Base-by-base conservation (phyloP, 2,888 invertebrate species). In the Acrobasis suavella region DNA sequence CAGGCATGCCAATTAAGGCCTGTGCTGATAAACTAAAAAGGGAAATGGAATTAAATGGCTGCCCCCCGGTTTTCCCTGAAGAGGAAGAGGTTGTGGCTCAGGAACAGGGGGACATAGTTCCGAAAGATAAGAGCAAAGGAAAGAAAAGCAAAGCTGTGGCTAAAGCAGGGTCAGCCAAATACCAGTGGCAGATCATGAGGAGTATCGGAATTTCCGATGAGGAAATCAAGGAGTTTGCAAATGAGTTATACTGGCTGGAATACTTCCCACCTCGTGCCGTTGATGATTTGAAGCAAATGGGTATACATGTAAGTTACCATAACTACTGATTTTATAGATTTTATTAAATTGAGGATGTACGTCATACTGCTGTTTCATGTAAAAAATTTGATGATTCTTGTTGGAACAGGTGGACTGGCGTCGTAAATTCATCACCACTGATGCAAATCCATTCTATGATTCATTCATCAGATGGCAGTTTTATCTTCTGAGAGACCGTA, bases 1-100 rank as follows among this genome's bases (percentile, higher is more conserved):
- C 99, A 22, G 99, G 99, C 55, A 99, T 99, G 99, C 99, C 99
- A 0, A 99, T 99, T 66, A 99, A 99, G 89, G 99, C 99, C 0
- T 99, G 99, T 92, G 97, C 99, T 14, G 99, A 99, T 86, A 99
- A 99, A 85, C 87, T 99, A 52, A 97, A 97, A 78, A 93, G 98
- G 65, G 99, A 99, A 92, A 96, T 99, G 89, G 96, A 96, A 80
- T 87, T 95, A 9, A 99, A 94, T 92, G 99, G 99, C 0, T 97
- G 93, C 85, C 99, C 99, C 17, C 99, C 99, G 1, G 82, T 94
- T 22, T 99, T 99, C 86, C 98, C 98, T 1, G 93, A 93, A 42
- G 93, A 93, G 52, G 93, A 93, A 50, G 84, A 83, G 22, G 83
- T 83, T 10, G 82, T 88, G 22, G 85, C 90, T 38, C 91, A 92